phyloP scores from a whole-genome alignment of 1,140 invertebrate genomes.

The Diabrotica virgifera region DNA sequence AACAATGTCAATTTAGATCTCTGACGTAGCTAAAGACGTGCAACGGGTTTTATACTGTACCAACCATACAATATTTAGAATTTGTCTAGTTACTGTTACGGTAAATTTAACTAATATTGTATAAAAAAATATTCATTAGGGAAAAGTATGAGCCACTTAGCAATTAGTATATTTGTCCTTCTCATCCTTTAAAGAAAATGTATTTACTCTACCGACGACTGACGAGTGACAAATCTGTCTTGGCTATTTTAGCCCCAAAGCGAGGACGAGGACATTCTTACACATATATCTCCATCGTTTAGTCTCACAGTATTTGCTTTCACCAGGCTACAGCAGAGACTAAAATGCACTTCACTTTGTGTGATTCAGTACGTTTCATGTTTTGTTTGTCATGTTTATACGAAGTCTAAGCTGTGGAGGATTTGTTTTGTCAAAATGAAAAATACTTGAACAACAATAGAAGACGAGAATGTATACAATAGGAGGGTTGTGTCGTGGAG shows the following conservation, averaged over 20 bases:
- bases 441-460: conserved; percentile 2
- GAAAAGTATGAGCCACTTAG: too few species aligned
- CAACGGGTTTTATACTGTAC: too few species aligned
- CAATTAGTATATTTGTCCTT: too few species aligned
- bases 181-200: neutral
- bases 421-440: conserved; percentile 3
- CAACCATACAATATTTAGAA: too few species aligned
- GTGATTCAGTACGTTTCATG: conserved; percentile 2
- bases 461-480: conserved; percentile 1
- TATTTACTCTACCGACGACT: neutral
- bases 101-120: too few species aligned
- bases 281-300: neutral
- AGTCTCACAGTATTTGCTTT: neutral
- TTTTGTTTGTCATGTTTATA: conserved; percentile 3
- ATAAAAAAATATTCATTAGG: too few species aligned
- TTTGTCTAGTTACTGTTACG: too few species aligned
- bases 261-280: neutral
- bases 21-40: too few species aligned
- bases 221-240: neutral
- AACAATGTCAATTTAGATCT: too few species aligned
- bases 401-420: neutral
- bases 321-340: neutral
- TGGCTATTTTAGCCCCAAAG: neutral
- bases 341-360: conserved; percentile 2
- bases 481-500: neutral